Base-by-base conservation (phyloP, 2,797 vertebrate species). In the Clarias fuscus region DNA sequence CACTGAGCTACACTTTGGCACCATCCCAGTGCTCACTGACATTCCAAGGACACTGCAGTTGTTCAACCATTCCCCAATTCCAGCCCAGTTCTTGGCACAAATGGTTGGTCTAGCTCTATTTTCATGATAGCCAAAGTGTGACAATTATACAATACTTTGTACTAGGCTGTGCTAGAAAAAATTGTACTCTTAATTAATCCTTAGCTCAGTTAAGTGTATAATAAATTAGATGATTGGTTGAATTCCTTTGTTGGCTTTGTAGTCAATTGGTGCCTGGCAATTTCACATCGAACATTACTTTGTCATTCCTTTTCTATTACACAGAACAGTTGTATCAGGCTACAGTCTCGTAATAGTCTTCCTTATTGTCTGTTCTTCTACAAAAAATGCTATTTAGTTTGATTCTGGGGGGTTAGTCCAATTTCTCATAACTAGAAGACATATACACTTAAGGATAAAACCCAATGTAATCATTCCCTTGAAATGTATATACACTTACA, bases 1-100 rank as follows among this genome's bases (percentile, higher is more conserved):
- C 0, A 76, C 75, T 13, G 86, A 95, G 83, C 24, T 99, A 27
- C 90, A 97, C 43, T 99, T 98, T 30, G 97, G 97, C 83, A 91
- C 0, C 62, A 94, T 98, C 91, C 94, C 92, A 0, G 95, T 96
- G 62, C 91, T 98, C 14, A 94, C 86, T 10, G 95, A 97, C 76
- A 62, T 89, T 18, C 88, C 92, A 43, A 92, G 56, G 92, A 88
- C 53, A 0, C 88, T 99, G 78, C 85, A 43, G 11, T 94, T 99
- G 24, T 93, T 91, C 27, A 99, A 97, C 85, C 92, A 95, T 62
- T 95, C 94, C 30, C 93, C 95, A 0, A 93, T 96, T 83, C 93
- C 96, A 0, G 95, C 94, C 1, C 48, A 53, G 1, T 98, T 98
- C 91, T 90, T 81, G 37, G 91, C 94, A 75, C 48, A 40, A 82